Base-by-base conservation (phyloP, 2,113 vertebrate species). In the Arizona elegans region DNA sequence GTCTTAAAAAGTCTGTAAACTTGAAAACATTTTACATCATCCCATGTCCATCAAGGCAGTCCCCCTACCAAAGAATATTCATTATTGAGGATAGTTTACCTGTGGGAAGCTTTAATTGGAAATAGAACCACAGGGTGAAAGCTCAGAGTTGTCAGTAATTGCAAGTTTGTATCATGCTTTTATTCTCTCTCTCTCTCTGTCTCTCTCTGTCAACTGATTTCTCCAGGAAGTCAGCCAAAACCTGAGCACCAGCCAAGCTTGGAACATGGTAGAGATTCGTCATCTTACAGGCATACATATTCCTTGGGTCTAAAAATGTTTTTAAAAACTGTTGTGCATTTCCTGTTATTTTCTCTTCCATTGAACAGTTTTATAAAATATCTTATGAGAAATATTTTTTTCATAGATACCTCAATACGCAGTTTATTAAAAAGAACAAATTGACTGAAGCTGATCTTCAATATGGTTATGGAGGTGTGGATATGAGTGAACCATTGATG, bases 401-500 rank as follows among this genome's bases (percentile, higher is more conserved):
- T 11, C 62, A 0, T 95, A 65, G 62, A 65, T 65, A 65, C 62
- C 62, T 65, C 62, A 65, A 65, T 65, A 65, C 62, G 0, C 62
- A 65, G 26, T 65, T 65, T 65, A 65, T 65, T 65, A 65, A 65
- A 65, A 65, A 65, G 62, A 65, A 65, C 62, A 99, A 99, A 97
- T 97, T 99, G 96, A 99, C 99, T 92, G 99, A 99, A 97, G 99
- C 99, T 94, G 99, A 99, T 97, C 97, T 99, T 96, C 99, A 99
- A 96, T 99, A 99, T 56, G 99, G 99, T 93, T 99, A 99, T 26
- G 99, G 99, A 88, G 99, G 99, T 87, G 99, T 99, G 92, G 99
- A 99, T 98, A 99, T 99, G 98, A 99, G 99, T 56, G 99, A 99
- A 95, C 99, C 99, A 2, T 97, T 99, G 91, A 99, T 99, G 99